These are phyloP conservation scores for Macroramphosus scolopax DNA, from an alignment of 2,797 vertebrate genomes.

Conservation along the genomic window DNA sequence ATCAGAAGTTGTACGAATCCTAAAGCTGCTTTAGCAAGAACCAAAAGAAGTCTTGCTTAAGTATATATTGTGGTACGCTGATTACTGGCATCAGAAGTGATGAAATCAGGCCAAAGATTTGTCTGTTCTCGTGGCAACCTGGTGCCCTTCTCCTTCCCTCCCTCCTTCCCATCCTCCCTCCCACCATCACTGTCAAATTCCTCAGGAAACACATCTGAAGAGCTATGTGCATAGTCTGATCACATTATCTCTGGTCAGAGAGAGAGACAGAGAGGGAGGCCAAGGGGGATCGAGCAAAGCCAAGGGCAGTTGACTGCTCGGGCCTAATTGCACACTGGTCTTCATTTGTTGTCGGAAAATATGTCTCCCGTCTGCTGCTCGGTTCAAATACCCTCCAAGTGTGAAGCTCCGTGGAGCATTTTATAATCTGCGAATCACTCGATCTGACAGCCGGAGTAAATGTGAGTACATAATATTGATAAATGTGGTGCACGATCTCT, in stretches of 20 bases:
- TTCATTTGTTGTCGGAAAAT: conserved; percentile 66
- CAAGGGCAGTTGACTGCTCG: conserved; percentile 69
- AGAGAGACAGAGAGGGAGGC: conserved; percentile 58
- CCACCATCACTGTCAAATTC: conserved; percentile 73
- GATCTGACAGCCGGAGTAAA: not conserved
- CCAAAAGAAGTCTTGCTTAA: no score
- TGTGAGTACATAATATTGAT: no score
- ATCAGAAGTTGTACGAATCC: no score
- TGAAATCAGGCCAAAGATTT: conserved; percentile 55
- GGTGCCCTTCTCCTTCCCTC: conserved; percentile 38
- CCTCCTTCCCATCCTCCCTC: conserved; percentile 44
- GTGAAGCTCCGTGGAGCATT: conserved; percentile 4
- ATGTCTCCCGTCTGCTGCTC: conserved; percentile 44
- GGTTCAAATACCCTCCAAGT: conserved; percentile 20
- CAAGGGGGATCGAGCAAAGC: conserved; percentile 63
- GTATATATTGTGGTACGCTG: no score
- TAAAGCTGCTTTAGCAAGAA: no score
- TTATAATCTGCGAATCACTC: not conserved
- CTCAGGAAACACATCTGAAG: conserved; percentile 78
- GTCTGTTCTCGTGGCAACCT: conserved; percentile 62
- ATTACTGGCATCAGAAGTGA: conserved; percentile 38
- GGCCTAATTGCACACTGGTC: conserved; percentile 70
- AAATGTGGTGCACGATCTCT: not conserved
- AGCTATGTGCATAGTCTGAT: conserved; percentile 74
- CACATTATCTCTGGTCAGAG: conserved; percentile 76